phyloP scores from a whole-genome alignment of 2,113 vertebrate species.

The Kryptolebias marmoratus region DNA sequence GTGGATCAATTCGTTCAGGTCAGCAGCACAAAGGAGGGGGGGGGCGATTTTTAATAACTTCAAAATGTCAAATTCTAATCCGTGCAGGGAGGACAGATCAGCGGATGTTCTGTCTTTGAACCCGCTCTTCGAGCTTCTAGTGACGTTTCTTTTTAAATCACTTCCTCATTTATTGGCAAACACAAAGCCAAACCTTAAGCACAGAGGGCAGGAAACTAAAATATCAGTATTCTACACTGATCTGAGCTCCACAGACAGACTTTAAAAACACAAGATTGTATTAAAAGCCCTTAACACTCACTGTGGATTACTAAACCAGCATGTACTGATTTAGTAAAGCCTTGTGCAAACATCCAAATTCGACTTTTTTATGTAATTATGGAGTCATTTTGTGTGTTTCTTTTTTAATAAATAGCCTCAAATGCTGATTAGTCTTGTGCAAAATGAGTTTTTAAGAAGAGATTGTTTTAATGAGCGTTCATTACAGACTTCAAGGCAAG shows the following conservation, averaged over 20 bases:
- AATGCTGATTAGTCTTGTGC: background rate
- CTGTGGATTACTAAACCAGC: background rate
- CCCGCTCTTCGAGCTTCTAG: background rate
- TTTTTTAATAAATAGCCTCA: background rate
- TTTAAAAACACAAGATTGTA: background rate
- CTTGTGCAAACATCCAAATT: background rate
- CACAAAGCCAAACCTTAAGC: conserved; percentile 13
- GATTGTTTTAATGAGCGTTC: background rate
- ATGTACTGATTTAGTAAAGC: background rate
- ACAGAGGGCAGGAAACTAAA: background rate
- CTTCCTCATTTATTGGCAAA: conserved; percentile 24
- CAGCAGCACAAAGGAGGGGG: conserved; percentile 8
- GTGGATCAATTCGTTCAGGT: conserved; percentile 36
- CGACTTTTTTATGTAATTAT: background rate
- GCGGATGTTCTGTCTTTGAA: conserved; percentile 22
- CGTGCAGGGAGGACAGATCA: background rate
- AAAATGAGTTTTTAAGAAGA: background rate
- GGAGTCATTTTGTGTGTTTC: background rate
- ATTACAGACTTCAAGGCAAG: background rate
- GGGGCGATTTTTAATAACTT: conserved; percentile 50
- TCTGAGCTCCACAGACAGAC: background rate
- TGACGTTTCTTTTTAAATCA: conserved; percentile 7
- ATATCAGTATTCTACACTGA: background rate
- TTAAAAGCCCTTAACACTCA: background rate
- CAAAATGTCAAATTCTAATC: conserved; percentile 64